Conservation (phyloP, 2,797 vertebrate species). For the Gallinago solitaria region DNA sequence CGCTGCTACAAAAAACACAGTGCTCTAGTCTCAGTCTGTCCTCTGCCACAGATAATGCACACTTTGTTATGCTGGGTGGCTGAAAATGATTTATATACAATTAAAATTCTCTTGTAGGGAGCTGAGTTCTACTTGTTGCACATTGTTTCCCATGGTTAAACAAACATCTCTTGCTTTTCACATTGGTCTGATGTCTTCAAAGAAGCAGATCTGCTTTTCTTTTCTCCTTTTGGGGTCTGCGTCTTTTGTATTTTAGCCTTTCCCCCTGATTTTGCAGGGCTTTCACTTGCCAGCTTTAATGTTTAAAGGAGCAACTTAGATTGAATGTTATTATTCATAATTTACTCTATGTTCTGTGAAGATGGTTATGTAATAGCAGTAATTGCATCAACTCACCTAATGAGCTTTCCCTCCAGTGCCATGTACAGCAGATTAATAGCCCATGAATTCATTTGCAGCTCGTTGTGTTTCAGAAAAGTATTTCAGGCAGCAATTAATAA, state of each 20-base stretch:
- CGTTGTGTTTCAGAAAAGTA: constrained; percentile 72
- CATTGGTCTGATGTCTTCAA: background rate
- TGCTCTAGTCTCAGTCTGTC: background rate
- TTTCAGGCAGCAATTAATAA: constrained; percentile 75
- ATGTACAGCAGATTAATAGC: constrained; percentile 77
- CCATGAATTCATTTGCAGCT: constrained; percentile 75
- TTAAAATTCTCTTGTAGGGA: background rate
- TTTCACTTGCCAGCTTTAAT: constrained; percentile 54
- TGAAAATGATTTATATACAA: constrained; percentile 4
- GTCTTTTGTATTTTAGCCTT: constrained; percentile 5
- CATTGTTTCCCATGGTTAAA: constrained; percentile 11
- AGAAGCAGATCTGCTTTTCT: background rate
- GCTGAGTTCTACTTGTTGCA: background rate
- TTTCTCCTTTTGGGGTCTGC: background rate
- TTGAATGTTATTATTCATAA: constrained; percentile 70
- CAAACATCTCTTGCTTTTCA: background rate
- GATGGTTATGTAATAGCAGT: constrained; percentile 75
- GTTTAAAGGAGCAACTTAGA: constrained; percentile 46
- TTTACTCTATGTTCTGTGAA: constrained; percentile 73
- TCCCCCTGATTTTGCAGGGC: constrained; percentile 8
- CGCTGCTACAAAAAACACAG: background rate
- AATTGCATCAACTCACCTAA: constrained; percentile 75
- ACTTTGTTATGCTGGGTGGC: background rate
- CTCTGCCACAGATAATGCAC: background rate
- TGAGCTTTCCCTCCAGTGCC: constrained; percentile 74